A percentile compares a stretch with the other conserved stretches of the same genome.
These are phyloP conservation scores for Platyscapa corneri DNA, from an alignment of 1,140 invertebrate genomes.

Conservation along the genomic window DNA sequence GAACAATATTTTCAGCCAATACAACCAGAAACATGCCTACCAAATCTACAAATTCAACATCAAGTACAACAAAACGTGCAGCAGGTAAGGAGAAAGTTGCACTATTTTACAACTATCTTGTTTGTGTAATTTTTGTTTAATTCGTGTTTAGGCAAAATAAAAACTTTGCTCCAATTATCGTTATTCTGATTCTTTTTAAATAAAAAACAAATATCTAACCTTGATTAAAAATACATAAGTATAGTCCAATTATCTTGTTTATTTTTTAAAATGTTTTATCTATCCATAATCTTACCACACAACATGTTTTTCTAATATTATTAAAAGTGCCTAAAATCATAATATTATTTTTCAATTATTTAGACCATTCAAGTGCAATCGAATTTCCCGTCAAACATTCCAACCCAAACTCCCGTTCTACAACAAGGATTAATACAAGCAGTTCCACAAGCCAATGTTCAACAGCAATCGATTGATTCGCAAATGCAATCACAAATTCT, in stretches of 20 bases:
- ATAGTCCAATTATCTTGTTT: neutral
- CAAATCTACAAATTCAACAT: slow-evolving; percentile 56
- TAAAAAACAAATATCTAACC: neutral
- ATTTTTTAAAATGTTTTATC: neutral
- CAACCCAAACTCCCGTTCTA: slow-evolving; percentile 49
- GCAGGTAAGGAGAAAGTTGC: slow-evolving; percentile 52
- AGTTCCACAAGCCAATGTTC: slow-evolving; percentile 48
- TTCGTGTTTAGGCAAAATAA: neutral
- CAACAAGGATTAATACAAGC: slow-evolving; percentile 38
- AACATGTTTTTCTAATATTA: neutral
- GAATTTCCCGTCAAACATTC: slow-evolving; percentile 50
- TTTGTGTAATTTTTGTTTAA: slow-evolving; percentile 46
- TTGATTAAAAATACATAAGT: slow-evolving; percentile 19
- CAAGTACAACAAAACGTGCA: slow-evolving; percentile 61
- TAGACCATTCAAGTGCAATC: slow-evolving; percentile 42
- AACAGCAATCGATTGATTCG: slow-evolving; percentile 57
- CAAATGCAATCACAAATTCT: slow-evolving; percentile 60
- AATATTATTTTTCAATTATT: neutral
- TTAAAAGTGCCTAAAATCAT: neutral
- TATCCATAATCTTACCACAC: neutral
- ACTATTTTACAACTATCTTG: slow-evolving; percentile 43
- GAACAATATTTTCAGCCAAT: slow-evolving; percentile 70
- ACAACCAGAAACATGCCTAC: slow-evolving; percentile 62
- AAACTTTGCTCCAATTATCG: no score
- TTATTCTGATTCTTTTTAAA: no score